Evolutionary conservation across 2,888 invertebrate genomes (phyloP).

Genomic region (Brenthis daphne): DNA sequence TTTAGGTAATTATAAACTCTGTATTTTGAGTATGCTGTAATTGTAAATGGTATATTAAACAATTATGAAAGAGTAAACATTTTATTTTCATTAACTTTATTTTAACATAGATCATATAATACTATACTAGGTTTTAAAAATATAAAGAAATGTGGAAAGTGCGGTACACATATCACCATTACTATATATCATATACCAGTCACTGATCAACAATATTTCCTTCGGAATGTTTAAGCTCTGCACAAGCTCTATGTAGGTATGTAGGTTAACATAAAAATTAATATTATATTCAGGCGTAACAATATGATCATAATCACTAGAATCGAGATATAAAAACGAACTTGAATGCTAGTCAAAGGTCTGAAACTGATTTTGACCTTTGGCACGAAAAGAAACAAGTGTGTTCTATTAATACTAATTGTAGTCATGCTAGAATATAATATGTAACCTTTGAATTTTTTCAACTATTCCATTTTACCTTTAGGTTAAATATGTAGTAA

Average conservation of each 20-base stretch:
- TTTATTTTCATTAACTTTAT: not conserved
- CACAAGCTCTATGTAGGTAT: not conserved
- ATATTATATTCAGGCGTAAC: conserved; percentile 23
- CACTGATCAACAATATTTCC: too few species aligned
- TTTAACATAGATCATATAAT: too few species aligned
- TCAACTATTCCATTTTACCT: conserved; percentile 9
- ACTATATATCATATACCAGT: too few species aligned
- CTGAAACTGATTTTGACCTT: conserved; percentile 47
- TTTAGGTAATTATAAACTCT: conserved; percentile 6
- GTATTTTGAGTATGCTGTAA: not conserved
- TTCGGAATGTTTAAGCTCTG: too few species aligned
- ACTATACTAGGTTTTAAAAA: not conserved
- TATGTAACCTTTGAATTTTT: conserved; percentile 8
- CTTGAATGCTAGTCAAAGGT: conserved; percentile 53
- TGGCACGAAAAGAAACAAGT: conserved; percentile 29
- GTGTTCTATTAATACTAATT: conserved; percentile 48
- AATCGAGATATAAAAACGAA: conserved; percentile 26
- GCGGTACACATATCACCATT: too few species aligned
- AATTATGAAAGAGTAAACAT: not conserved
- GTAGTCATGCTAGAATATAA: conserved; percentile 47
- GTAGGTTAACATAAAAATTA: conserved; percentile 1
- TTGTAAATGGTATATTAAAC: not conserved
- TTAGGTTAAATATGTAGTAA: not conserved
- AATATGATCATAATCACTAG: conserved; percentile 31
- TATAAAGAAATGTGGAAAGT: not conserved